Evolutionary conservation across 2,888 invertebrate genomes (phyloP).

Genomic region (Leucophenga maculata): DNA sequence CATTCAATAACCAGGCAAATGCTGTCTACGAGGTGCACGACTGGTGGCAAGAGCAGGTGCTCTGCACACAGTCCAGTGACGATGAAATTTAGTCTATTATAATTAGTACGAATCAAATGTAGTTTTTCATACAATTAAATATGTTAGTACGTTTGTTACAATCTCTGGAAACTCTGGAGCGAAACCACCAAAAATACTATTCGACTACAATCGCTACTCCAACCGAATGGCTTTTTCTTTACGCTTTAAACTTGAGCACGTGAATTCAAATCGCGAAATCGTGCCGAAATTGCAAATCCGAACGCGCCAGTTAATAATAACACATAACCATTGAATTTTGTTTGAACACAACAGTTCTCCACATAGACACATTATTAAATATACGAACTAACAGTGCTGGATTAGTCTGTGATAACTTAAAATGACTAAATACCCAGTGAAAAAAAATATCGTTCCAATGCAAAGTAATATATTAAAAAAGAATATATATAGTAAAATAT

Average conservation of each 20-base stretch:
- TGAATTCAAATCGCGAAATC: too few species aligned
- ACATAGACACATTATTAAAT: not conserved
- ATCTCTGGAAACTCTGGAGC: not conserved
- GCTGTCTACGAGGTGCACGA: conserved; percentile 82
- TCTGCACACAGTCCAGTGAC: conserved; percentile 77
- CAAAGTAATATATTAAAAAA: too few species aligned
- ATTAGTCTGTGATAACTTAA: too few species aligned
- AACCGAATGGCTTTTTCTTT: too few species aligned
- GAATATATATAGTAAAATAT: too few species aligned
- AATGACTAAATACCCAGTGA: too few species aligned
- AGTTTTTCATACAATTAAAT: not conserved
- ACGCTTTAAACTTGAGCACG: too few species aligned
- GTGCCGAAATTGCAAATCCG: too few species aligned
- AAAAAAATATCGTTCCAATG: too few species aligned
- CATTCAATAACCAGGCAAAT: conserved; percentile 70
- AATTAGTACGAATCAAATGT: too few species aligned
- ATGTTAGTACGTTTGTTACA: not conserved
- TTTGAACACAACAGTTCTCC: not conserved
- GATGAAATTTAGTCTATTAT: conserved; percentile 72
- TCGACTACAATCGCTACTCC: not conserved
- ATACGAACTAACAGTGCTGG: not conserved
- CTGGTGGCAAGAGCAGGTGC: conserved; percentile 88
- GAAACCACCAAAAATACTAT: not conserved
- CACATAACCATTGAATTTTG: too few species aligned
- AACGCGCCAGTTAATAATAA: too few species aligned